phyloP scores from a whole-genome alignment of 2,113 vertebrate genomes.

The Ramphastos sulfuratus region DNA sequence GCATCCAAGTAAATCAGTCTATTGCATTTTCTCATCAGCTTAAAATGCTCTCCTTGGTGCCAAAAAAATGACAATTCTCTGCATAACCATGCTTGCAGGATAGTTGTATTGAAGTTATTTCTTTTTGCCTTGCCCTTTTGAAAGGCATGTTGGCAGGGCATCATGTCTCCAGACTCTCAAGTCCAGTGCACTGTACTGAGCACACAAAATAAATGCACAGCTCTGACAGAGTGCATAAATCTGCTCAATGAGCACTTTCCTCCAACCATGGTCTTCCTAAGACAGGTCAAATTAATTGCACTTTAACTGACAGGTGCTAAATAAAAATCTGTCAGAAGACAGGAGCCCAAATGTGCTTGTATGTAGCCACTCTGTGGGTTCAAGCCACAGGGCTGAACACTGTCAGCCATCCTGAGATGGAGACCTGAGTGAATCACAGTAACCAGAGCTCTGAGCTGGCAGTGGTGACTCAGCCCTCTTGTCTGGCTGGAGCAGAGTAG shows the following conservation, averaged over 20 bases:
- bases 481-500: not conserved
- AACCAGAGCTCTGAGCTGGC: not conserved
- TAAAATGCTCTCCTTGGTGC: constrained; percentile 14
- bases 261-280: not conserved
- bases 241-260: not conserved
- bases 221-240: not conserved
- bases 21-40: constrained; percentile 51
- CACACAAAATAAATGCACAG: not conserved
- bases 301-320: not conserved
- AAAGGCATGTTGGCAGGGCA: constrained; percentile 21
- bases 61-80: constrained; percentile 55
- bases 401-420: not conserved
- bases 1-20: constrained; percentile 64
- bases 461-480: not conserved
- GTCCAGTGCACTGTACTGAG: not conserved
- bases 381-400: not conserved
- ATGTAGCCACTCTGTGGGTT: not conserved
- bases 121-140: constrained; percentile 21
- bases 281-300: not conserved
- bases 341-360: not conserved
- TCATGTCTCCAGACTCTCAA: not conserved
- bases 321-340: not conserved
- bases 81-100: constrained; percentile 6
- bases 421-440: not conserved
- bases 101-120: constrained; percentile 31